Evolutionary conservation across 2,113 vertebrate species (phyloP), one percentile per base, ranked within the genome.

Genomic region (Tretioscincus oriximinensis): DNA sequence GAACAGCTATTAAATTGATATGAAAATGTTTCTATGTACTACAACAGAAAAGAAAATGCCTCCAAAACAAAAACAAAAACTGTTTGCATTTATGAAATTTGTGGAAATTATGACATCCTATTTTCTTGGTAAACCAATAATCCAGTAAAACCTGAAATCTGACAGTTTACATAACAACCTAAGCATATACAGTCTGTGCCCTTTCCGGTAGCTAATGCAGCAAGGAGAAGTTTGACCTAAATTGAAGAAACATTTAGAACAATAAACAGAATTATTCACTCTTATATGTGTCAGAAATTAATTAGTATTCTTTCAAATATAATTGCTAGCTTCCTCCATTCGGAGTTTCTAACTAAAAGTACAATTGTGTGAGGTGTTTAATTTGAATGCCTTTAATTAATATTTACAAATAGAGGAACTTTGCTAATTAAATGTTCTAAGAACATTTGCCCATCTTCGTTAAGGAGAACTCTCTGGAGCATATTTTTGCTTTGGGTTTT

Each of bases 351-450:
- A 68, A 76, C 61, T 54, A 0, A 71, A 88, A 87, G 1, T 51
- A 61, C 7, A 31, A 1, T 61, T 29, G 71, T 10, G 72, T 87
- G 79, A 77, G 68, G 22, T 2, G 66, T 81, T 80, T 85, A 78
- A 71, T 83, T 63, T 84, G 0, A 77, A 69, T 76, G 81, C 21
- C 4, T 76, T 82, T 81, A 87, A 1, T 68, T 83, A 86, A 1
- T 65, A 85, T 73, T 31, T 78, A n/a, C 71, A 85, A 86, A 73
- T 63, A 28, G 1, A 1, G 78, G 29, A 80, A 75, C 76, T 84
- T 89, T 81, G 6, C 29, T 86, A 80, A 83, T 86, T 87, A 78
- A 85, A 63, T 31, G 61, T 18, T 69, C 83, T 29, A 66, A 80
- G 81, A 2, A 61, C 77, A 0, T 49, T 1, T 67, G 49, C 35